Percentiles rank a stretch among this genome's conserved stretches.
phyloP scores from a whole-genome alignment of 2,113 vertebrate genomes.

The Jaculus jaculus region DNA sequence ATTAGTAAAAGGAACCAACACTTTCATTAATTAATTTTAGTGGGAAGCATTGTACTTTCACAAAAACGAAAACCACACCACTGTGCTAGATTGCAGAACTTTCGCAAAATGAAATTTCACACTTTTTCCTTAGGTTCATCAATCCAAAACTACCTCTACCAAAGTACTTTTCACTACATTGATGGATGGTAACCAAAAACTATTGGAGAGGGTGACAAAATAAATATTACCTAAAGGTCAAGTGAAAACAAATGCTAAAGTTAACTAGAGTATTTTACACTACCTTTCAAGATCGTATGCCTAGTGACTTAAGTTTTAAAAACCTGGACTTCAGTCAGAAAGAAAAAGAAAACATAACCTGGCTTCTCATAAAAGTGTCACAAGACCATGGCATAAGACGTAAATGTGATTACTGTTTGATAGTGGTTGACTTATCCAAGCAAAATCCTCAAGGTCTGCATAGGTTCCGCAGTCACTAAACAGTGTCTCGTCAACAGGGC shows the following conservation, averaged over 20 bases:
- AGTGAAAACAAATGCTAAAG: slow-evolving; percentile 28
- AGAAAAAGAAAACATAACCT: background rate
- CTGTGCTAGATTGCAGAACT: background rate
- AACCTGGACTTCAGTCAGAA: background rate
- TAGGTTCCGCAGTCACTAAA: background rate
- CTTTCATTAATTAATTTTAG: slow-evolving; percentile 66
- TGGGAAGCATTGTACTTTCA: slow-evolving; percentile 32
- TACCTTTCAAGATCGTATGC: slow-evolving; percentile 20
- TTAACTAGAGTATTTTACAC: slow-evolving; percentile 5
- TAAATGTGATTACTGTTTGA: background rate
- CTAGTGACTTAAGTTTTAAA: background rate
- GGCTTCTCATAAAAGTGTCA: background rate
- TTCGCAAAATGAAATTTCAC: slow-evolving; percentile 26
- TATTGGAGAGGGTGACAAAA: background rate
- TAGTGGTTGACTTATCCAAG: background rate
- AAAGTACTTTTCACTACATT: background rate
- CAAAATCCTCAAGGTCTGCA: background rate
- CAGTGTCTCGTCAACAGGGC: background rate
- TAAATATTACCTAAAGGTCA: background rate
- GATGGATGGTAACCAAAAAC: background rate
- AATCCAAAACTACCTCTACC: background rate
- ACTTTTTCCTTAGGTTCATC: slow-evolving; percentile 32
- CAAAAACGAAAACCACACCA: background rate
- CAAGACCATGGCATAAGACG: background rate
- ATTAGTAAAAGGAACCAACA: slow-evolving; percentile 71